These are phyloP conservation scores for Erythrocercus mccallii DNA, from an alignment of 2,113 vertebrate species.

Conservation along the genomic window DNA sequence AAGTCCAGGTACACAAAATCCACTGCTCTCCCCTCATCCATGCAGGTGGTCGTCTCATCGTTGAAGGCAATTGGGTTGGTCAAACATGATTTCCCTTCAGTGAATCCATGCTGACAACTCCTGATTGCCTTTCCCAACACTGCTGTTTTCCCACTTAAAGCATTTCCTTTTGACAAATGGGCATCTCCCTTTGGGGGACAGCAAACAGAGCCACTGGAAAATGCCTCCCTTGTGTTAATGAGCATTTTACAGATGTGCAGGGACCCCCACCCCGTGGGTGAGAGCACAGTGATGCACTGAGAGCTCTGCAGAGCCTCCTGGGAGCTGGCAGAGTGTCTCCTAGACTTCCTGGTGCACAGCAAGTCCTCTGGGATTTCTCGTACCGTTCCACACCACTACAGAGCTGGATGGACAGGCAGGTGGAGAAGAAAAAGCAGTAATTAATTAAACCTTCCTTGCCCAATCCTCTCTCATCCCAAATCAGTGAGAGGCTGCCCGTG, in stretches of 20 bases:
- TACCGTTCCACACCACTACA: fast-evolving
- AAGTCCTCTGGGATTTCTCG: neutral
- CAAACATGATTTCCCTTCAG: neutral
- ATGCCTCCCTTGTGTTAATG: neutral
- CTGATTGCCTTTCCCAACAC: neutral
- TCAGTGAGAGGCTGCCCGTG: neutral
- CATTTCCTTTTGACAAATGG: neutral
- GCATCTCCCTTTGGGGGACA: neutral
- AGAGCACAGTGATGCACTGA: neutral
- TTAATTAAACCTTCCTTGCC: neutral
- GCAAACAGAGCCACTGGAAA: neutral
- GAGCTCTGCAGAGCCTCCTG: neutral
- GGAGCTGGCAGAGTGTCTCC: neutral
- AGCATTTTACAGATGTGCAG: neutral
- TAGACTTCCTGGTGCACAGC: neutral
- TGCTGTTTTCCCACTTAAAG: neutral
- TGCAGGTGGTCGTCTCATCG: neutral
- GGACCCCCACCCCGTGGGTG: neutral
- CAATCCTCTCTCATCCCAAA: neutral
- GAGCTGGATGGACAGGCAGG: neutral
- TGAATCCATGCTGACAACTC: neutral
- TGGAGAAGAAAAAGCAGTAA: neutral
- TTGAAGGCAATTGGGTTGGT: neutral
- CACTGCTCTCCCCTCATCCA: neutral
- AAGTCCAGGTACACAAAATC: neutral